Conservation (phyloP, 2,113 vertebrate genomes). For the Octodon degus region DNA sequence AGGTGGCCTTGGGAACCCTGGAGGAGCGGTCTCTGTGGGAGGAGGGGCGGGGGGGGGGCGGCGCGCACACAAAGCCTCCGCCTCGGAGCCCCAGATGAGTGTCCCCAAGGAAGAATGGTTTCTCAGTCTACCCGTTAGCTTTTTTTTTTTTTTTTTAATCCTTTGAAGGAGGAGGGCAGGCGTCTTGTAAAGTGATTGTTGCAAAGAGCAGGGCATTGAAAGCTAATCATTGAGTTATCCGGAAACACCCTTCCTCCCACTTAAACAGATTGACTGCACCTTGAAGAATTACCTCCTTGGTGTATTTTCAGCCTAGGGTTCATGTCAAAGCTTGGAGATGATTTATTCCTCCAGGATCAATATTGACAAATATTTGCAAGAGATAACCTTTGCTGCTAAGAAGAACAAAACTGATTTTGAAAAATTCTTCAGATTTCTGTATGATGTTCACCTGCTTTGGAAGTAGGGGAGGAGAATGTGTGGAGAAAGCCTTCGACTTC, state of each 20-base stretch:
- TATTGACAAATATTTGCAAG: slow-evolving; percentile 51
- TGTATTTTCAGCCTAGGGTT: slow-evolving; percentile 21
- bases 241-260: slow-evolving; percentile 16
- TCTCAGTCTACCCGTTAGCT: slow-evolving; percentile 61
- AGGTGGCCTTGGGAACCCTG: slow-evolving; percentile 71
- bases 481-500: not conserved
- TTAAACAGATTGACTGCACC: slow-evolving; percentile 47
- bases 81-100: slow-evolving; percentile 51
- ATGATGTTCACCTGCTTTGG: slow-evolving; percentile 30
- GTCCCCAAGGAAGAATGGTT: slow-evolving; percentile 77
- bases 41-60: slow-evolving; percentile 63
- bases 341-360: slow-evolving; percentile 49
- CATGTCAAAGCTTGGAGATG: slow-evolving; percentile 36
- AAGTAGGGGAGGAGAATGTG: not conserved
- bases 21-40: slow-evolving; percentile 60
- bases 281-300: slow-evolving; percentile 30
- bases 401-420: slow-evolving; percentile 36
- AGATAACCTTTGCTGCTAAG: slow-evolving; percentile 44
- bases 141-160: slow-evolving; percentile 38
- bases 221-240: slow-evolving; percentile 57
- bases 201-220: slow-evolving; percentile 50
- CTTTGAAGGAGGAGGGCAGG: slow-evolving; percentile 61
- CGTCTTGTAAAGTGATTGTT: slow-evolving; percentile 65
- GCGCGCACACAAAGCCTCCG: slow-evolving; percentile 67
- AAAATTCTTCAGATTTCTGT: slow-evolving; percentile 44